Percentiles rank a stretch among this genome's conserved stretches.
Conservation (phyloP, 2,113 vertebrate genomes). For the Phaethon lepturus region DNA sequence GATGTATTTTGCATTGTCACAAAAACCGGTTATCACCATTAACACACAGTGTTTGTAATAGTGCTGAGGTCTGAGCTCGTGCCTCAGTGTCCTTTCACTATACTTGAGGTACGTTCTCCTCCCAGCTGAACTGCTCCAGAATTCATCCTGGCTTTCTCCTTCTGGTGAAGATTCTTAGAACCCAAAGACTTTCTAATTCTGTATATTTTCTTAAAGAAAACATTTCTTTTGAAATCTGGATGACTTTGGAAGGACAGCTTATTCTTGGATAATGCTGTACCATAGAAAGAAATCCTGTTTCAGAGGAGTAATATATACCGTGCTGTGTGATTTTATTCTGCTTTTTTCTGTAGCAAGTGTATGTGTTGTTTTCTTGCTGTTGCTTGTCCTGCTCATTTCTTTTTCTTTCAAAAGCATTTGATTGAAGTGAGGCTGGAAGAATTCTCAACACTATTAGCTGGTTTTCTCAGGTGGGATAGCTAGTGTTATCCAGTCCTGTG, state of each 20-base stretch:
- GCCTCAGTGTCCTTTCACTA: not conserved
- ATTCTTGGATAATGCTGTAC: not conserved
- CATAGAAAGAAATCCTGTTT: not conserved
- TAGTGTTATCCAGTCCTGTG: not conserved
- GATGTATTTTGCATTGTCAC: not conserved
- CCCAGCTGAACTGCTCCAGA: not conserved
- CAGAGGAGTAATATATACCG: not conserved
- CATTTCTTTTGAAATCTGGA: not conserved
- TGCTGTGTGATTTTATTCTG: not conserved
- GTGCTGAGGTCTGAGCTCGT: not conserved
- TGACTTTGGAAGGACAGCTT: not conserved
- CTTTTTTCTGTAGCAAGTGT: not conserved
- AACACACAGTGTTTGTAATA: not conserved
- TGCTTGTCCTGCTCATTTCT: not conserved
- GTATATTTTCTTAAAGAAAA: not conserved
- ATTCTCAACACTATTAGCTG: not conserved
- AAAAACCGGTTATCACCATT: accelerated
- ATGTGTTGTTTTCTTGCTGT: not conserved
- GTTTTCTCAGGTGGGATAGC: not conserved
- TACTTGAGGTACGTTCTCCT: not conserved
- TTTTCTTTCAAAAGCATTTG: not conserved
- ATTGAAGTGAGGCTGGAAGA: not conserved
- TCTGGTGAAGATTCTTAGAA: not conserved
- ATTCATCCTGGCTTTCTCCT: not conserved
- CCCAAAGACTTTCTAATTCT: not conserved